Evolutionary conservation across 2,113 vertebrate genomes (phyloP).

Genomic region (Ophthalmolycus amberensis): DNA sequence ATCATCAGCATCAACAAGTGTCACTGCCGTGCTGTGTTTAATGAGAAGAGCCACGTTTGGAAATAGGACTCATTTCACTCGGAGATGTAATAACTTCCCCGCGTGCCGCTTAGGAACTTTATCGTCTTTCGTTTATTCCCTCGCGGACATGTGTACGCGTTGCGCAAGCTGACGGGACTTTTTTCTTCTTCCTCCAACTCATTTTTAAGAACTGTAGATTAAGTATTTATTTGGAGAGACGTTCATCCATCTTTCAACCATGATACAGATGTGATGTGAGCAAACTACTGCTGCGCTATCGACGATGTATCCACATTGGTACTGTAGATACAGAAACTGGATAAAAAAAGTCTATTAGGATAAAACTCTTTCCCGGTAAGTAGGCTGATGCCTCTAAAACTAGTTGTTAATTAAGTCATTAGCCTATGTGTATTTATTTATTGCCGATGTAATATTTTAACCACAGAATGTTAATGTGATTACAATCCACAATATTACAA

Average conservation of each 20-base stretch:
- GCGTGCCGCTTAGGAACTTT: slow-evolving; percentile 44
- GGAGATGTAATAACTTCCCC: slow-evolving; percentile 20
- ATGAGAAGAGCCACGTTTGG: neutral
- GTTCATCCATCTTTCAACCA: neutral
- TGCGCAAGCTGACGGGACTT: neutral
- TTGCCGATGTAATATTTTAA: neutral
- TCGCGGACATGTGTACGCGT: neutral
- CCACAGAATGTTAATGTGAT: slow-evolving; percentile 1
- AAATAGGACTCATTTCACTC: neutral
- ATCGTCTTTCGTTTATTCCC: neutral
- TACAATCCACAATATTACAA: slow-evolving; percentile 22
- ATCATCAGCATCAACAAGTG: slow-evolving; percentile 53
- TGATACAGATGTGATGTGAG: neutral
- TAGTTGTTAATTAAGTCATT: neutral
- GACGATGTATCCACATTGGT: neutral
- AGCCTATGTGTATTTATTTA: too few species aligned
- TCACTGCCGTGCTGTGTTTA: neutral
- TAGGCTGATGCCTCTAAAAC: neutral
- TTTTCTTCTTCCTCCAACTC: neutral
- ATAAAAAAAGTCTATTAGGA: neutral
- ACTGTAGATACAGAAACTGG: neutral
- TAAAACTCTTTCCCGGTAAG: slow-evolving; percentile 10
- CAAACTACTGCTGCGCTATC: neutral
- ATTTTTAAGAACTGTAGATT: neutral
- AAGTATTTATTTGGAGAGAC: neutral